These are phyloP conservation scores for Galerucella nymphaeae DNA, from an alignment of 2,888 invertebrate species.

Conservation along the genomic window DNA sequence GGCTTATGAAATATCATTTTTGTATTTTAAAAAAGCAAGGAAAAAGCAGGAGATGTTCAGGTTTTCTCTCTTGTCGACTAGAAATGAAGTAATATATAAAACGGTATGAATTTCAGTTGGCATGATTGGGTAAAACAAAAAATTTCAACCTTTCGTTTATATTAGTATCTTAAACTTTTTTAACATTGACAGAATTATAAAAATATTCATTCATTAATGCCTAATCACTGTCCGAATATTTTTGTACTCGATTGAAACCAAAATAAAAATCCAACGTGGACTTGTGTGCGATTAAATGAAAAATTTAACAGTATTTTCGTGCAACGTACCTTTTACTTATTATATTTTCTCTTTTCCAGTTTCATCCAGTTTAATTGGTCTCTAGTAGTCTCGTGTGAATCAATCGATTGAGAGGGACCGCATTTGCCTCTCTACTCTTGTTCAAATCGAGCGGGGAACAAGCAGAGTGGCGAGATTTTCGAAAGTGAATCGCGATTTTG, in stretches of 20 bases:
- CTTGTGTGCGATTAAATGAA: not conserved
- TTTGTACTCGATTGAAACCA: not conserved
- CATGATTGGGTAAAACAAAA: too few species aligned
- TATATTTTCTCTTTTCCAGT: not conserved
- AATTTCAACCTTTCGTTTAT: too few species aligned
- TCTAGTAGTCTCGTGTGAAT: constrained; percentile 4
- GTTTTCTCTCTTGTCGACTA: too few species aligned
- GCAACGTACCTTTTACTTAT: not conserved
- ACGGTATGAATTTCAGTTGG: too few species aligned
- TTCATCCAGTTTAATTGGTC: constrained; percentile 7
- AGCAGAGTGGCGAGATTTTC: constrained; percentile 29
- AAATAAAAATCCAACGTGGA: not conserved
- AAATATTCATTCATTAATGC: too few species aligned
- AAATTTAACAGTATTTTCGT: not conserved
- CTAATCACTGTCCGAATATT: not conserved
- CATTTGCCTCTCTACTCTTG: not conserved
- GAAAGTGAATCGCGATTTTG: constrained; percentile 24
- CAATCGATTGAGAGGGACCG: constrained; percentile 19
- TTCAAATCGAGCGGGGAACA: constrained; percentile 24
- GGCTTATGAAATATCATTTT: too few species aligned
- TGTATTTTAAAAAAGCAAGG: too few species aligned
- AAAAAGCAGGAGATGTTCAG: too few species aligned
- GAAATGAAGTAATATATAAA: too few species aligned
- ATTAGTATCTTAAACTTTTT: too few species aligned
- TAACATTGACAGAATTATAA: too few species aligned